Percentiles rank a stretch among this genome's conserved stretches.
Evolutionary conservation across 2,797 vertebrate species (phyloP).

Genomic region (Cirrhinus mrigala): DNA sequence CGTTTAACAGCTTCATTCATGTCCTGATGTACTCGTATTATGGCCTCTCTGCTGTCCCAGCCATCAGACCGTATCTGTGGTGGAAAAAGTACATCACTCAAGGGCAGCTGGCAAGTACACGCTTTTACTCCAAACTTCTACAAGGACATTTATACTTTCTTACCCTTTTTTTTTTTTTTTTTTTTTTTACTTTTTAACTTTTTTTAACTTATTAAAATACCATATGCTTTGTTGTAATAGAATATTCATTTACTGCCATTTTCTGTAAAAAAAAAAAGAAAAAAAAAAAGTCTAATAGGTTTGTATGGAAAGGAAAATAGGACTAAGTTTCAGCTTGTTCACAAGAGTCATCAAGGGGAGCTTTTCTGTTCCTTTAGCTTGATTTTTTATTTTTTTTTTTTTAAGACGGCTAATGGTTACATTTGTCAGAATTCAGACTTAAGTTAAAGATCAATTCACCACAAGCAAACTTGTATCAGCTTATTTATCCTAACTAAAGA

Average conservation of each 20-base stretch:
- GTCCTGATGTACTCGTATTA: slow-evolving; percentile 99
- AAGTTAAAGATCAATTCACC: not conserved
- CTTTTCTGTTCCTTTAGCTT: not conserved
- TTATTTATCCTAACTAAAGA: not conserved
- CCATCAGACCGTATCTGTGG: slow-evolving; percentile 95
- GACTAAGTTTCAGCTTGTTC: not conserved
- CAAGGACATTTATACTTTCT: not conserved
- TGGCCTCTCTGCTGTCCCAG: slow-evolving; percentile 90
- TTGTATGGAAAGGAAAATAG: not conserved
- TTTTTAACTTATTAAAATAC: not conserved
- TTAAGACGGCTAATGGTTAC: not conserved
- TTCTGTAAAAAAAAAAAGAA: not conserved
- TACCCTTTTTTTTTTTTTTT: no score
- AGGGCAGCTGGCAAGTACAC: slow-evolving; percentile 91
- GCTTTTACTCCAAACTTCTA: not conserved
- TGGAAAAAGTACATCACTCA: slow-evolving; percentile 99
- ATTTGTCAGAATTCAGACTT: not conserved
- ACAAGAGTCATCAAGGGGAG: not conserved
- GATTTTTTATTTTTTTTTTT: no score
- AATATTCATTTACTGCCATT: no score
- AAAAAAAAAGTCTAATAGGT: not conserved
- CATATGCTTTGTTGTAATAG: not conserved
- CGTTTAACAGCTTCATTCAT: slow-evolving; percentile 96
- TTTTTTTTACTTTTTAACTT: not conserved
- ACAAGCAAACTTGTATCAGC: not conserved